Conservation (phyloP, 2,797 vertebrate species). For the Urocyon cinereoargenteus region DNA sequence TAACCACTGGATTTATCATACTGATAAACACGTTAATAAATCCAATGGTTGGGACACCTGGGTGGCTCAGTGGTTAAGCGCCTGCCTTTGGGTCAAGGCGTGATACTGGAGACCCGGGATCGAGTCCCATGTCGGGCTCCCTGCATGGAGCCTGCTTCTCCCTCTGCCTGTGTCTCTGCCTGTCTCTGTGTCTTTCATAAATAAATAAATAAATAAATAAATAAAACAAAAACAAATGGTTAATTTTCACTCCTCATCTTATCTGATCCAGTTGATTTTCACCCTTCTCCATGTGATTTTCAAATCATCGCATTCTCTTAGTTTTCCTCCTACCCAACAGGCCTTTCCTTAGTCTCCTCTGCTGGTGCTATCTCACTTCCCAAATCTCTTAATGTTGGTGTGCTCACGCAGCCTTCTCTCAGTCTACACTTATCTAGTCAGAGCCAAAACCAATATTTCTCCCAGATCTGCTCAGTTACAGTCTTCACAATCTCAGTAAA, state of each 20-base stretch:
- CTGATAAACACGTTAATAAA: background rate
- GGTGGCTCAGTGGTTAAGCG: too few species aligned
- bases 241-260: background rate
- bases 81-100: too few species aligned
- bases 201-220: too few species aligned
- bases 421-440: background rate
- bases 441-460: conserved; percentile 26
- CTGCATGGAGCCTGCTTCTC: too few species aligned
- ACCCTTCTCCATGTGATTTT: background rate
- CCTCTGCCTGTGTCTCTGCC: too few species aligned
- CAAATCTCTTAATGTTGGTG: background rate
- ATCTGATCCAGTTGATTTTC: background rate
- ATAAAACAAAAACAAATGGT: background rate
- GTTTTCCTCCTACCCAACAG: background rate
- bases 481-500: background rate
- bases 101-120: too few species aligned
- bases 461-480: background rate
- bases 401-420: background rate
- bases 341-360: background rate
- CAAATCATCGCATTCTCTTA: background rate
- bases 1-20: background rate
- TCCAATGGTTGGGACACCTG: too few species aligned
- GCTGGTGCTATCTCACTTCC: background rate
- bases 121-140: too few species aligned
- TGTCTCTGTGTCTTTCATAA: too few species aligned